Evolutionary conservation across 2,888 invertebrate genomes (phyloP), one percentile per base, ranked within the genome.

Genomic region (Metopia argyrocephala): DNA sequence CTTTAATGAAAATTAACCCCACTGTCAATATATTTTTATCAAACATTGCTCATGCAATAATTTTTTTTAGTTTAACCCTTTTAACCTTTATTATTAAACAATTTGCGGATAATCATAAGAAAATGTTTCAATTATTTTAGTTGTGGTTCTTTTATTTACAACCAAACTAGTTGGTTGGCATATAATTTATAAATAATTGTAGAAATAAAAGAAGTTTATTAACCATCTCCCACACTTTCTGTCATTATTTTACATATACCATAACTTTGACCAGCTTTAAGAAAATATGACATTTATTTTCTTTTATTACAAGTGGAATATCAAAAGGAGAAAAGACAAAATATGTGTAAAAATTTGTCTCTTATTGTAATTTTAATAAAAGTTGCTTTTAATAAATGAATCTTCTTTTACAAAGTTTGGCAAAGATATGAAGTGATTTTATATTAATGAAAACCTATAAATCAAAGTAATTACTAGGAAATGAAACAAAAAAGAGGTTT

Each of bases 21-120:
- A n/a, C n/a, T n/a, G n/a, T n/a, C n/a, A n/a, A n/a, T n/a, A n/a
- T n/a, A n/a, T n/a, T n/a, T n/a, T n/a, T n/a, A n/a, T n/a, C n/a
- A n/a, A n/a, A n/a, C n/a, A n/a, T n/a, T n/a, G n/a, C n/a, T n/a
- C n/a, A n/a, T n/a, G n/a, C n/a, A n/a, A n/a, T n/a, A n/a, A n/a
- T n/a, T n/a, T n/a, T n/a, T n/a, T n/a, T n/a, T n/a, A n/a, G n/a
- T n/a, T n/a, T n/a, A n/a, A n/a, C n/a, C n/a, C n/a, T n/a, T n/a
- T n/a, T n/a, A n/a, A n/a, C n/a, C n/a, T n/a, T n/a, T n/a, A n/a
- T n/a, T n/a, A n/a, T n/a, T 56, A 50, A 65, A 65, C 28, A 65
- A 65, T 65, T 65, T 65, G 65, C 27, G 7, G 65, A 65, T 56
- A 74, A 50, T 65, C 65, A 65, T 38, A 50, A 74, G 57, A 56